phyloP scores from a whole-genome alignment of 2,113 vertebrate genomes.

The Struthio camelus region DNA sequence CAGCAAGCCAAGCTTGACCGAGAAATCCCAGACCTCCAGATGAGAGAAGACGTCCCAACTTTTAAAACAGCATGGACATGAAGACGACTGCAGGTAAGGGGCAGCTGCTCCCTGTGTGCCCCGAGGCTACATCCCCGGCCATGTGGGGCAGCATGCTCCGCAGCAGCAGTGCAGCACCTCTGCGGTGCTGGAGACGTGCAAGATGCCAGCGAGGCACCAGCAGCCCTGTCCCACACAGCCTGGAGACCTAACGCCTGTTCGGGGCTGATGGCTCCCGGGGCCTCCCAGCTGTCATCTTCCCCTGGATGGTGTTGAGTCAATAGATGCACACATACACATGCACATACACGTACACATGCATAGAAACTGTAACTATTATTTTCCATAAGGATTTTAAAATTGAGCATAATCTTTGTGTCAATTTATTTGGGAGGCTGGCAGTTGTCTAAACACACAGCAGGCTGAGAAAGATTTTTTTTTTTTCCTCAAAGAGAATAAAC shows the following conservation, averaged over 20 bases:
- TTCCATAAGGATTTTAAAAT: neutral
- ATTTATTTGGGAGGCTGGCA: neutral
- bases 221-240: neutral
- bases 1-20: neutral
- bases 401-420: neutral
- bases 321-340: neutral
- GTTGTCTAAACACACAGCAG: neutral
- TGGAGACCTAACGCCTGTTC: neutral
- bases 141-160: neutral
- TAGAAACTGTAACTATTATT: neutral
- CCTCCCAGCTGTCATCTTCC: neutral
- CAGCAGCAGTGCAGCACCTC: neutral
- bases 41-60: neutral
- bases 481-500: neutral
- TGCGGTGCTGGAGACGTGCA: neutral
- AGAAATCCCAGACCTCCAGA: rapidly evolving
- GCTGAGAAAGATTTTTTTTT: neutral
- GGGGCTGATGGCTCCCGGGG: neutral
- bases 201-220: neutral
- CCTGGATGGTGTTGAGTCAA: neutral
- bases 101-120: too few species aligned
- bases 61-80: neutral
- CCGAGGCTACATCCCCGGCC: neutral
- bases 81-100: rapidly evolving
- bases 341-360: too few species aligned